These are phyloP conservation scores for Calonectris borealis DNA, from an alignment of 2,113 vertebrate genomes.

Conservation along the genomic window DNA sequence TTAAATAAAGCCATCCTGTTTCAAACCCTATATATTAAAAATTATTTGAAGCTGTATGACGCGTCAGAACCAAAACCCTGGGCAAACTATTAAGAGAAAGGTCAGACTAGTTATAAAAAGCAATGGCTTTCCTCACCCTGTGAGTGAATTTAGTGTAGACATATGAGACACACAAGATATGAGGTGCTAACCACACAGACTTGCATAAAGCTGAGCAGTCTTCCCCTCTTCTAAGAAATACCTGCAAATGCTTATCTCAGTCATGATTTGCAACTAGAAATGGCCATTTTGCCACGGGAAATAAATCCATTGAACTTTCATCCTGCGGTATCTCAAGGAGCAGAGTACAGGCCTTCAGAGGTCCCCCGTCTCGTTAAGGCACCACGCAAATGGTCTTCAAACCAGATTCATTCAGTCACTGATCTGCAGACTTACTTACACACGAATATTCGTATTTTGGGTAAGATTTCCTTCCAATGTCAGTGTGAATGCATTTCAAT, in stretches of 20 bases:
- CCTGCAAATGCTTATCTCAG: background rate
- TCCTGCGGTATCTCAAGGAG: background rate
- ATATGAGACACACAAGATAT: background rate
- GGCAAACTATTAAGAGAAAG: background rate
- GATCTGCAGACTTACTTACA: background rate
- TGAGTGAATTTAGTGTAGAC: background rate
- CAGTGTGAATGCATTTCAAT: background rate
- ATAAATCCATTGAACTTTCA: background rate
- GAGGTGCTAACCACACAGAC: background rate
- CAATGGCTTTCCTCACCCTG: background rate
- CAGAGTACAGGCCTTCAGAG: background rate
- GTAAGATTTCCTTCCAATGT: background rate
- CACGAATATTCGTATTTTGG: background rate
- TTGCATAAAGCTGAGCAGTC: background rate
- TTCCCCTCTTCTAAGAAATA: background rate
- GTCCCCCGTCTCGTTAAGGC: background rate
- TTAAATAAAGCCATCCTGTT: background rate
- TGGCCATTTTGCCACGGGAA: background rate
- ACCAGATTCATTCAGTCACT: background rate
- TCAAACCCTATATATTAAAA: background rate
- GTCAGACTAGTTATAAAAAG: background rate
- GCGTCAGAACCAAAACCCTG: background rate
- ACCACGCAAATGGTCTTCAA: background rate
- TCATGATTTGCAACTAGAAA: background rate
- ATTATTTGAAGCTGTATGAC: background rate